A percentile compares a stretch with the other conserved stretches of the same genome.
These are phyloP conservation scores for Bolinopsis microptera DNA, from an alignment of 37 sponge, comb jelly and placozoan species.

Conservation along the genomic window DNA sequence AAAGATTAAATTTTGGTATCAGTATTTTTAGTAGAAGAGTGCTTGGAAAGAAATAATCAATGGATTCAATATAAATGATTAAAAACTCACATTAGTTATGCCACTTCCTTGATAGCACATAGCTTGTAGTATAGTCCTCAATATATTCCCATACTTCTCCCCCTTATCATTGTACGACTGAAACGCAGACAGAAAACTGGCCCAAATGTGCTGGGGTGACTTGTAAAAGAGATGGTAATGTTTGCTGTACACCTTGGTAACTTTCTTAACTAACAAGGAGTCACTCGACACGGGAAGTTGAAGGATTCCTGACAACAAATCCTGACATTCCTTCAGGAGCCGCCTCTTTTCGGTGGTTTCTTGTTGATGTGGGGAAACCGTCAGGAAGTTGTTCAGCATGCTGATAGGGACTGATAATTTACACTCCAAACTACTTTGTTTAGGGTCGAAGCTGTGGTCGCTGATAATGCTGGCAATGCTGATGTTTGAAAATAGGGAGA, in stretches of 20 bases:
- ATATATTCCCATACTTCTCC: not conserved
- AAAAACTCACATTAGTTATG: constrained; percentile 33
- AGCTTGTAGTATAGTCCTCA: not conserved
- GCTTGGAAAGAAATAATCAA: no score
- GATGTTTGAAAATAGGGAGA: not conserved
- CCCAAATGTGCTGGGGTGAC: constrained; percentile 57
- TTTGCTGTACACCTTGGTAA: constrained; percentile 23
- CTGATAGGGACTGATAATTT: constrained; percentile 35
- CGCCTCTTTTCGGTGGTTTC: not conserved
- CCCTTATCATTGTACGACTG: not conserved
- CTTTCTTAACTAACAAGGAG: not conserved
- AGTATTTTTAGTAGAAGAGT: no score
- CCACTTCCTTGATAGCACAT: not conserved
- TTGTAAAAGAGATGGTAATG: constrained; percentile 34
- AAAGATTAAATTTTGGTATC: no score
- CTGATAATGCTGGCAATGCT: not conserved
- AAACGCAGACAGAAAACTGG: not conserved
- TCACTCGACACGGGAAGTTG: not conserved
- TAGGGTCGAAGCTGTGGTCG: not conserved
- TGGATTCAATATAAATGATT: not conserved
- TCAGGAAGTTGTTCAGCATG: constrained; percentile 37
- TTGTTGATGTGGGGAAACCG: not conserved
- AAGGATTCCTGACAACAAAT: constrained; percentile 8
- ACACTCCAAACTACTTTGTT: not conserved
- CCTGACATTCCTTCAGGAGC: constrained; percentile 58